Base-by-base conservation (phyloP, 1,140 invertebrate genomes). In the Hylyphantes graminicola region DNA sequence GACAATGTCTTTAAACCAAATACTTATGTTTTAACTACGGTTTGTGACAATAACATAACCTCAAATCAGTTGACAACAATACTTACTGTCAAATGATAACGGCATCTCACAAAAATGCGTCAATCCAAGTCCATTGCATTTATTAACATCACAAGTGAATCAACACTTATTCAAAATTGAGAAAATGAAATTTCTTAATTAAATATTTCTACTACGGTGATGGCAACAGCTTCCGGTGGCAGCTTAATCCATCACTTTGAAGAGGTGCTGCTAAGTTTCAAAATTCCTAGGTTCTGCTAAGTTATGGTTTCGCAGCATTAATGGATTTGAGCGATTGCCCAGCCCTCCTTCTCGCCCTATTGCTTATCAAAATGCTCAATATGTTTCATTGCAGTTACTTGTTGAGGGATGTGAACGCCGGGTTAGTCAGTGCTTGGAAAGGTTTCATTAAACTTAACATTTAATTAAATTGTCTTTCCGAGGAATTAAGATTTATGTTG, bases 181-280 rank as follows among this genome's bases (percentile, higher is more conserved):
- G 72, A 83, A 67, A 81, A 57, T 83, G 59, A 57, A 74, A 74
- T 73, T 83, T 83, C 68, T 83, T 83, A 83, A 83, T 83, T 83
- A 83, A 83, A 83, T 83, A 35, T 70, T 74, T 83, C 35, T 50
- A 59, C 35, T 70, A 74, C 53, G 50, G 59, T 64, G 35, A 65
- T 35, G 35, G 80, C 67, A 83, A 83, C 80, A 83, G 80, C 70
- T 83, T 74, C 17, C 10, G 59, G 10, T 83, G 80, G 70, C 80
- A 83, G 80, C 61, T 51, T 54, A 83, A 83, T 83, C 80, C 74
- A 83, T 83, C 80, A 83, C 4, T 21, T 74, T 83, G n/a, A 83
- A 55, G 68, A 74, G 59, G 61, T 65, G 61, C 17, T 75, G 72
- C 21, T 63, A 15, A 64, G 79, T 73, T 81, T 53, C 54, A 54